Base-by-base conservation (phyloP, 2,113 vertebrate species). In the Corythoichthys intestinalis region DNA sequence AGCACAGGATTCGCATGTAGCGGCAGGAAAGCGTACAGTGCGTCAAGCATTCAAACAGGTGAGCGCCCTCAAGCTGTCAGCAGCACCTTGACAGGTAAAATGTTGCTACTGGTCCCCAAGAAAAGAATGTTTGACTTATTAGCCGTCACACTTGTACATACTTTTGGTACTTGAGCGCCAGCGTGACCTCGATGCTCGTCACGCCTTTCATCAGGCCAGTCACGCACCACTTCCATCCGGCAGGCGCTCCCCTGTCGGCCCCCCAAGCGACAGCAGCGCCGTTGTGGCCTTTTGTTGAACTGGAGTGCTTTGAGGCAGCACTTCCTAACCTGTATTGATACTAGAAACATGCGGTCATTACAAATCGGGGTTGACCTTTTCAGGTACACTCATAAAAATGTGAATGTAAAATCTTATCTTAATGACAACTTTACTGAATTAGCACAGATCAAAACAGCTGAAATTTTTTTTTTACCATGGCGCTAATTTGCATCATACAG, bases 171-270 rank as follows among this genome's bases (percentile, higher is more conserved):
- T 49, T 41, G 47, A 48, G 14, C 1, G 61, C 7, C 61, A 64
- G 59, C 65, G 6, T 71, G 78, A 77, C 76, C 76, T 11, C 5
- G 0, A 13, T 20, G 8, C 69, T 59, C 73, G 77, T 82, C 84
- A 80, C 54, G 17, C 38, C 66, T 71, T 73, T 56, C 47, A n/a
- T 77, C 80, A 77, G 62, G 64, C 68, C 41, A 66, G 82, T 83
- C 79, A 86, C 39, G 80, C 83, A 69, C 52, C 0, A 37, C 3
- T 75, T 62, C 67, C 62, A 62, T 46, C 52, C 56, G 81, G 72
- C 79, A 1, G 0, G 66, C 72, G 78, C 70, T 66, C 54, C 20
- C 13, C 0, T 73, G 80, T 83, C 77, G 62, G 59, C 44, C 0
- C 13, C 44, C 10, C 44, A 38, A 65, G 64, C 17, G 38, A 39